Percentiles rank a stretch among this genome's conserved stretches.
Conservation (phyloP, 2,888 invertebrate species). For the Pemphredon lugubris region DNA sequence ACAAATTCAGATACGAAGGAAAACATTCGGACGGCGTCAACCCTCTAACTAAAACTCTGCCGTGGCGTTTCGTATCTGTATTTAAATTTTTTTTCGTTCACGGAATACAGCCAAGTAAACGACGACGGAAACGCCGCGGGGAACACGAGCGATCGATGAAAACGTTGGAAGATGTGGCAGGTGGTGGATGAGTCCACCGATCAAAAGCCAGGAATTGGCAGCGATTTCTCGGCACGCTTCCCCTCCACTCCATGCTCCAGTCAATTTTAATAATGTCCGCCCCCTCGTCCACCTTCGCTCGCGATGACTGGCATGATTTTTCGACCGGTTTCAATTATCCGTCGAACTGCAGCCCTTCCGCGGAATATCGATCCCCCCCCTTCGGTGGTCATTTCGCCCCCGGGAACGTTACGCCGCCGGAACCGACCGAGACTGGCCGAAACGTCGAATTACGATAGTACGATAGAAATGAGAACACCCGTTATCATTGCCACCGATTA, state of each 20-base stretch:
- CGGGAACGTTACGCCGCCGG: constrained; percentile 29
- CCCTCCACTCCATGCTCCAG: constrained; percentile 47
- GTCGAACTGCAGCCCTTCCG: constrained; percentile 57
- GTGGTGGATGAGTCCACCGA: constrained; percentile 73
- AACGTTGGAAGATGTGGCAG: constrained; percentile 59
- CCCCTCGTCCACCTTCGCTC: constrained; percentile 35
- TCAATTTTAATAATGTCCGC: constrained; percentile 74
- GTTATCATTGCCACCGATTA: constrained; percentile 16
- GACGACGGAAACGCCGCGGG: background rate
- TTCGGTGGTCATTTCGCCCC: constrained; percentile 7
- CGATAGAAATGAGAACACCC: constrained; percentile 28
- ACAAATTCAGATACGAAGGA: too few relatives aligned
- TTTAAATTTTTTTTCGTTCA: background rate
- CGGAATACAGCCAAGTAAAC: background rate
- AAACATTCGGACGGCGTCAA: too few relatives aligned
- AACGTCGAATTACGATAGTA: constrained; percentile 42
- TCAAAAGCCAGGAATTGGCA: constrained; percentile 73
- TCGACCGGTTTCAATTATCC: constrained; percentile 71
- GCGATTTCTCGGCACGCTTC: constrained; percentile 67
- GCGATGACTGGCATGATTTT: constrained; percentile 73
- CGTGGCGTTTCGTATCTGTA: background rate
- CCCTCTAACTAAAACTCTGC: too few relatives aligned
- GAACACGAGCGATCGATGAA: constrained; percentile 48
- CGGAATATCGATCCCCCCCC: constrained; percentile 65
- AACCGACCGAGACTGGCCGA: constrained; percentile 47